Percentiles rank a stretch among this genome's conserved stretches.
Evolutionary conservation across 1,140 invertebrate genomes (phyloP).

Genomic region (Oscheius sp.): DNA sequence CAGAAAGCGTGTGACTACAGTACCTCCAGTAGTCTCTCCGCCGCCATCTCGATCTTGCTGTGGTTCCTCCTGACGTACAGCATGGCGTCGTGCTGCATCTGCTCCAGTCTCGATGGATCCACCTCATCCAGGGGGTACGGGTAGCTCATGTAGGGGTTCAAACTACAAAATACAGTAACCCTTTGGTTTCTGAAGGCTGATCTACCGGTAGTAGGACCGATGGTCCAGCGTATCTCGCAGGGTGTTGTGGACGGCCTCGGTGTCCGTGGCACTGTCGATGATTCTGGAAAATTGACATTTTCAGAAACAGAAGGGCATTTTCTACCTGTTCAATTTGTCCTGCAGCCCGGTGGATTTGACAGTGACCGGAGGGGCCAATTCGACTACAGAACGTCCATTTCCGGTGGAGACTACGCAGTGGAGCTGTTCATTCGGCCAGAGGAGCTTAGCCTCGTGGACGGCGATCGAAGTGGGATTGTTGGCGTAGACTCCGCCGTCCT

Average conservation of each 20-base stretch:
- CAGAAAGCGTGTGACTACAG: too few species aligned
- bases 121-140: slow-evolving; percentile 80
- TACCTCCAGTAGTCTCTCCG: slow-evolving; percentile 39
- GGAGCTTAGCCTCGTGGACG: slow-evolving; percentile 77
- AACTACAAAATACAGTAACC: too few species aligned
- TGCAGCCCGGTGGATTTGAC: slow-evolving; percentile 64
- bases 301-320: slow-evolving; percentile 83
- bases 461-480: slow-evolving; percentile 88
- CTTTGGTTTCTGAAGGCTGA: slow-evolving; percentile 85
- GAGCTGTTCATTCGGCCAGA: slow-evolving; percentile 78
- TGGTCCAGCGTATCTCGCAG: slow-evolving; percentile 77
- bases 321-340: slow-evolving; percentile 80
- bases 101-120: slow-evolving; percentile 64
- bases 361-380: slow-evolving; percentile 53
- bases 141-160: slow-evolving; percentile 84
- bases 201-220: slow-evolving; percentile 80
- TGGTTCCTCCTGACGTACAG: slow-evolving; percentile 54
- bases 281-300: slow-evolving; percentile 48
- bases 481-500: slow-evolving; percentile 75
- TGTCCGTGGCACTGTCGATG: slow-evolving; percentile 26
- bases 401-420: slow-evolving; percentile 85
- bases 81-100: slow-evolving; percentile 51
- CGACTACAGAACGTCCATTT: slow-evolving; percentile 66
- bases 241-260: slow-evolving; percentile 21
- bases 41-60: slow-evolving; percentile 46